Evolutionary conservation across 2,797 vertebrate species (phyloP).

Genomic region (Trematomus bernacchii): DNA sequence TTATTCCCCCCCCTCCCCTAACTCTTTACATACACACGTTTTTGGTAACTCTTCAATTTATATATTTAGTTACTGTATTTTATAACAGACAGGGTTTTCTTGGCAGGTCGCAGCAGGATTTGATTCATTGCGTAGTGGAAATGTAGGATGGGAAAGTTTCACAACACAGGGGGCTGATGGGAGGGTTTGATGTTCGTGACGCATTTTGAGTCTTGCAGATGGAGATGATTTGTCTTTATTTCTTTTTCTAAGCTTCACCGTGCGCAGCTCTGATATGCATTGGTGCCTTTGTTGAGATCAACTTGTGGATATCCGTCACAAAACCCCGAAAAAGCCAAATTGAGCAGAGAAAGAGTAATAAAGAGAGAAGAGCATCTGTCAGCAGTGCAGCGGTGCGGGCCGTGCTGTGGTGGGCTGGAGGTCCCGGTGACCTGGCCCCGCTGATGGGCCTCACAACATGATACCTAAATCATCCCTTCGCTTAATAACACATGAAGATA

Average conservation of each 20-base stretch:
- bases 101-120: slow-evolving; percentile 45
- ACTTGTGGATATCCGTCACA: slow-evolving; percentile 48
- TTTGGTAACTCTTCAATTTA: slow-evolving; percentile 39
- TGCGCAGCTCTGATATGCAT: slow-evolving; percentile 54
- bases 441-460: slow-evolving; percentile 67
- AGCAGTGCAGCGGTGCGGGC: slow-evolving; percentile 65
- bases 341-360: slow-evolving; percentile 57
- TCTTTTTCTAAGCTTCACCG: slow-evolving; percentile 40
- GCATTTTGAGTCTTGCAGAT: slow-evolving; percentile 66
- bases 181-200: slow-evolving; percentile 49
- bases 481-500: slow-evolving; percentile 80
- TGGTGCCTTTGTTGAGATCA: slow-evolving; percentile 71
- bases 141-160: slow-evolving; percentile 65
- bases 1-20: background rate
- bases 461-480: slow-evolving; percentile 82
- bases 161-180: slow-evolving; percentile 58
- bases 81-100: slow-evolving; percentile 62
- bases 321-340: slow-evolving; percentile 35
- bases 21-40: slow-evolving; percentile 38
- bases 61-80: too few relatives aligned
- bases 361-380: slow-evolving; percentile 74
- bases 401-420: slow-evolving; percentile 68
- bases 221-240: slow-evolving; percentile 54
- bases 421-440: slow-evolving; percentile 76
- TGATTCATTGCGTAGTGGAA: slow-evolving; percentile 75